Evolutionary conservation across 2,888 invertebrate genomes (phyloP), one percentile per base, ranked within the genome.

Genomic region (Poecilus cupreus): DNA sequence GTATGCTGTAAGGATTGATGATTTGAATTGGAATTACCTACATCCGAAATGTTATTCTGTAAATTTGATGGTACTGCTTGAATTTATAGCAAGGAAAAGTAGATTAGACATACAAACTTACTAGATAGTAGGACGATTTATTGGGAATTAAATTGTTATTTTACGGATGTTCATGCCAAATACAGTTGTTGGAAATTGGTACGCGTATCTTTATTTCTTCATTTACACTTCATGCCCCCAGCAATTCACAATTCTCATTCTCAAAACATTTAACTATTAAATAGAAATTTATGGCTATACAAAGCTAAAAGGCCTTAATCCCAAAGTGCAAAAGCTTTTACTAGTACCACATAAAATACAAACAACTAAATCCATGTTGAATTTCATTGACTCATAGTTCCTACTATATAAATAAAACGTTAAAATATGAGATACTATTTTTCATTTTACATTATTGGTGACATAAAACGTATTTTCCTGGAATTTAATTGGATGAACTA

Each of bases 101-200:
- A 54, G 54, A 54, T 54, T 54, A 54, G 54, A 8, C 54, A 22
- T 54, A 54, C 54, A 13, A 68, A 68, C 64, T 68, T 68, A 32
- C 64, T 68, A 68, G 64, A 68, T 68, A 68, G 37, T 68, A 68
- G 37, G 64, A 32, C 37, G 39, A 68, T 68, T 68, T 68, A 68
- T 68, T 32, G 64, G 37, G 64, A 18, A 37, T 68, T 37, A 68
- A 68, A 68, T 37, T 32, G 37, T 68, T 37, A 18, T 68, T 68
- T 16, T 39, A 68, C 32, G 11, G 37, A 37, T 37, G 39, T 37
- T 68, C 6, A 68, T 68, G 64, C 64, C 64, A 37, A 68, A 68
- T 68, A 68, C 64, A 68, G 64, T 68, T 68, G 26, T 60, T 22
- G 26, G 32, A 60, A 60, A n/a, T 60, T 24, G 11, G n/a, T 24